Percentiles rank a stretch among this genome's conserved stretches.
Conservation (phyloP, 2,888 invertebrate species). For the Tipula confusa region DNA sequence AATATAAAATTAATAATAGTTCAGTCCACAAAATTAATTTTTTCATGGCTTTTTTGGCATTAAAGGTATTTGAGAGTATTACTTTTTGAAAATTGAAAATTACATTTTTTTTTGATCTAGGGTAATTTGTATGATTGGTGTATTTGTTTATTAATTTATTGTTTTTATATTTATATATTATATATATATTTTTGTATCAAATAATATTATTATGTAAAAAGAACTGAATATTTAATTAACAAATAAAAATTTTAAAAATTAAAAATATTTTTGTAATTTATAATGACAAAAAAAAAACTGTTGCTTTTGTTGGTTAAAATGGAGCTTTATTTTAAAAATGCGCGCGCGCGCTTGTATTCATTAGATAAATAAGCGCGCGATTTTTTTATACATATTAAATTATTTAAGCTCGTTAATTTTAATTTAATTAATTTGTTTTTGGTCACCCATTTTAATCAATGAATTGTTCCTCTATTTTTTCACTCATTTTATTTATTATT, state of each 20-base stretch:
- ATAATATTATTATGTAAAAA: constrained; percentile 14
- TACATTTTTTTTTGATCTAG: not conserved
- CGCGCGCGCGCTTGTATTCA: too few relatives aligned
- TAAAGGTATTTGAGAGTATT: not conserved
- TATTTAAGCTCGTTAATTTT: not conserved
- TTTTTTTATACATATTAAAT: not conserved
- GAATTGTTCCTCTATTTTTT: not conserved
- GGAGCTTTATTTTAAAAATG: not conserved
- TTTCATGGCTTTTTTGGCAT: constrained; percentile 5
- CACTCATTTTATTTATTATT: not conserved
- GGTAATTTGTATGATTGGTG: constrained; percentile 12
- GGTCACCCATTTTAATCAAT: constrained; percentile 7
- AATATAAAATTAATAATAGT: not conserved
- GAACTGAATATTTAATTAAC: constrained; percentile 5
- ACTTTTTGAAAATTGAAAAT: constrained; percentile 1
- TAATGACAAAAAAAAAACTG: not conserved
- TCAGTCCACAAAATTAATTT: not conserved
- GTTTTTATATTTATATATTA: not conserved
- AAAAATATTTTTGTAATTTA: constrained; percentile 25
- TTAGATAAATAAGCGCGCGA: not conserved
- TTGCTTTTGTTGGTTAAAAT: constrained; percentile 15
- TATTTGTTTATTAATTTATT: constrained; percentile 20
- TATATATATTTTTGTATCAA: constrained; percentile 13
- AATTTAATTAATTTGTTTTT: not conserved
- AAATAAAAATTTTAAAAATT: not conserved